phyloP scores from a whole-genome alignment of 1,140 invertebrate genomes.

The Hypsibius dujardini region DNA sequence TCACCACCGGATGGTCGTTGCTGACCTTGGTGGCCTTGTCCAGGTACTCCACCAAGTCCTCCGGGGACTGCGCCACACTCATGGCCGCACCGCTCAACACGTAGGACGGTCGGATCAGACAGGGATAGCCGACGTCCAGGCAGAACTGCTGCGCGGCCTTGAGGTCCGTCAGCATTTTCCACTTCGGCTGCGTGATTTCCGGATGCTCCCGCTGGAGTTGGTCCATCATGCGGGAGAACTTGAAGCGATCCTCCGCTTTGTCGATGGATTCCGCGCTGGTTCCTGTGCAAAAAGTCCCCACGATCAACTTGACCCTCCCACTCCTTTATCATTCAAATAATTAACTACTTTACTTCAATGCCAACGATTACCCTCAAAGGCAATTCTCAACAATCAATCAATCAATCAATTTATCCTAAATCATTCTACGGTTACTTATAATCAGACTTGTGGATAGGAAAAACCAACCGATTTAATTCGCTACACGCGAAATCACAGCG shows the following conservation, averaged over 20 bases:
- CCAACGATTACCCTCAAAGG: too few species aligned
- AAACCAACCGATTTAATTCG: constrained; percentile 10
- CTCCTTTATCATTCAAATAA: not conserved
- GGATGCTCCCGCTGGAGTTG: constrained; percentile 44
- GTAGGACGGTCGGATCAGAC: constrained; percentile 89
- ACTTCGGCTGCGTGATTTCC: constrained; percentile 70
- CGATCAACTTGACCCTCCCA: constrained; percentile 14
- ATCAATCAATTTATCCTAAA: too few species aligned
- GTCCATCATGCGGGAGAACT: constrained; percentile 93
- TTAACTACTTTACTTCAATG: too few species aligned
- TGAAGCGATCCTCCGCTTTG: constrained; percentile 93
- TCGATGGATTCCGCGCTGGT: constrained; percentile 91
- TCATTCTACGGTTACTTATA: too few species aligned
- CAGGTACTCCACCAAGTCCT: constrained; percentile 57
- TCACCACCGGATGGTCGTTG: constrained; percentile 92
- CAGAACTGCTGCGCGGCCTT: constrained; percentile 71
- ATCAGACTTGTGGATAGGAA: not conserved
- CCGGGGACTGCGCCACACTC: constrained; percentile 85
- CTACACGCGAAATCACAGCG: not conserved
- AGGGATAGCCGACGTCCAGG: constrained; percentile 90
- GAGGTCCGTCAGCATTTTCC: constrained; percentile 78
- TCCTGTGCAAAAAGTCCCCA: constrained; percentile 38
- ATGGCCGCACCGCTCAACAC: constrained; percentile 96
- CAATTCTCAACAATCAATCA: too few species aligned
- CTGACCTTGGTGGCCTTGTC: constrained; percentile 74